Evolutionary conservation across 2,113 vertebrate genomes (phyloP), one percentile per base, ranked within the genome.

Genomic region (Hippolais icterina): DNA sequence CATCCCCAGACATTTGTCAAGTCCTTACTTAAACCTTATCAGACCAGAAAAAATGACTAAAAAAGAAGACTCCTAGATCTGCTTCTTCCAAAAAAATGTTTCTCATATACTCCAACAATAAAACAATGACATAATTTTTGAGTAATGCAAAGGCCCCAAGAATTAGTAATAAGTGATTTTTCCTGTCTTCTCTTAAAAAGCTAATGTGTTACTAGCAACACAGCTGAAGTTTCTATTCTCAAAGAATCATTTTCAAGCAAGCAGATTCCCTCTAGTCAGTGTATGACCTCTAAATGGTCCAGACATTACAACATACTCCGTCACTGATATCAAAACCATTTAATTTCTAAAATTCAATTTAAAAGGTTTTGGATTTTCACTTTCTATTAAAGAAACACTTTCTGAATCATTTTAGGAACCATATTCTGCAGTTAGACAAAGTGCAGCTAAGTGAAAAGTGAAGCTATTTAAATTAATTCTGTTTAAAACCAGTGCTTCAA

Each of bases 241-340:
- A 65, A 21, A 78, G 9, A 71, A 65, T 42, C 82, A 37, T 35
- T 87, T 89, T 84, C 59, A 86, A 84, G 64, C 31, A 68, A 54
- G 65, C 12, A 44, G 33, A 84, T 46, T 50, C 20, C 78, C 37
- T 88, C 82, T 85, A 60, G 91, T 71, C 68, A 79, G 52, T 60
- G 49, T 37, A 64, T 12, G 74, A 93, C 81, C 84, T 84, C 87
- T 76, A 37, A 91, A 87, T 54, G 22, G 53, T 65, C 89, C 91
- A 95, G 89, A 91, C 91, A 90, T 90, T 90, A 95, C 94, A 89
- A 76, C 78, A 95, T 82, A 93, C 44, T 82, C 69, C 5, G 27
- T 66, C 63, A 87, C 66, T 28, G 42, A 59, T n/a, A 85, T 7
- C 42, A 80, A 83, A 93, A 91, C 33, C 15, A 89, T 78, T 81